These are phyloP conservation scores for Ambastaia sidthimunki DNA, from an alignment of 2,797 vertebrate genomes.

Conservation along the genomic window DNA sequence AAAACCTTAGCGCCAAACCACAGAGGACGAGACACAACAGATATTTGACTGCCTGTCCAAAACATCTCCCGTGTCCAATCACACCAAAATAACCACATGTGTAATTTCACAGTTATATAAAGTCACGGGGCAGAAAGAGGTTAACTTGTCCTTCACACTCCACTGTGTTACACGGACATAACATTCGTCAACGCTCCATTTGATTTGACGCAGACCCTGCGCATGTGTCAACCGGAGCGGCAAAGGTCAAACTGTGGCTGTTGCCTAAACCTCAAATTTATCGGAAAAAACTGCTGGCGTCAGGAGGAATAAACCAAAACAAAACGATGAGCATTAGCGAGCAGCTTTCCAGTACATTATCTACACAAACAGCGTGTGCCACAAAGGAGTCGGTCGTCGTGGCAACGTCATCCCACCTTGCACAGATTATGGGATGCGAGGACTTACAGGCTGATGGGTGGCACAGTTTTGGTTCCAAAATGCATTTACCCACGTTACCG, in stretches of 20 bases:
- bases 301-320: constrained; percentile 40
- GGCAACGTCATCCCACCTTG: constrained; percentile 43
- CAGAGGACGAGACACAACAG: not conserved
- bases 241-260: constrained; percentile 31
- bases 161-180: constrained; percentile 10
- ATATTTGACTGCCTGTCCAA: not conserved
- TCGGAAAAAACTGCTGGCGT: constrained; percentile 20
- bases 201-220: constrained; percentile 17
- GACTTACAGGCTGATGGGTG: constrained; percentile 28
- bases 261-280: constrained; percentile 26
- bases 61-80: not conserved
- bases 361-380: constrained; percentile 34
- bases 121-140: constrained; percentile 10
- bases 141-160: constrained; percentile 47
- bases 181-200: constrained; percentile 33
- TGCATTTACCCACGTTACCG: not conserved
- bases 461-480: constrained; percentile 12
- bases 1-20: constrained; percentile 4
- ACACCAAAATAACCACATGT: not conserved
- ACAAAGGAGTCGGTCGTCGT: constrained; percentile 40
- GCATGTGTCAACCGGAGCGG: constrained; percentile 15
- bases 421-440: constrained; percentile 42
- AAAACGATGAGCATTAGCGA: constrained; percentile 44
- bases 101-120: not conserved
- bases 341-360: constrained; percentile 36